Evolutionary conservation across 2,113 vertebrate genomes (phyloP).

Genomic region (Gila orcuttii): DNA sequence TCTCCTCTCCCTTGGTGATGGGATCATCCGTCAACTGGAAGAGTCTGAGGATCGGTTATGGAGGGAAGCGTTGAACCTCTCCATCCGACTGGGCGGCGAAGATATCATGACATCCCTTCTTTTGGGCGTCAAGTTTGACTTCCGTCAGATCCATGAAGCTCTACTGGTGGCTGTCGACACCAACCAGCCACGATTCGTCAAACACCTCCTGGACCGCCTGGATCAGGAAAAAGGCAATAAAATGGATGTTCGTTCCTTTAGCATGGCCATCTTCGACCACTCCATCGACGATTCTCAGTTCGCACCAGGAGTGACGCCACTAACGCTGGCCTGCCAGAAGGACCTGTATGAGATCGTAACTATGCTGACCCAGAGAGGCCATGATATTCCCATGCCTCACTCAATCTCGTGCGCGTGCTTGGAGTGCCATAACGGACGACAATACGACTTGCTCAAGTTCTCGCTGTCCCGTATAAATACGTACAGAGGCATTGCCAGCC

Average conservation of each 20-base stretch:
- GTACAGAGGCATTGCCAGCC: constrained; percentile 85
- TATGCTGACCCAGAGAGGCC: constrained; percentile 85
- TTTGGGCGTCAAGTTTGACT: constrained; percentile 85
- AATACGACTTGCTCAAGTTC: constrained; percentile 87
- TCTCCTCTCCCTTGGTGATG: constrained; percentile 75
- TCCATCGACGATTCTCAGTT: constrained; percentile 88
- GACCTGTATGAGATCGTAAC: constrained; percentile 86
- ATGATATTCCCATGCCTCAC: constrained; percentile 81
- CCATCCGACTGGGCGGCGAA: constrained; percentile 81
- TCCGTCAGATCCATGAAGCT: constrained; percentile 87
- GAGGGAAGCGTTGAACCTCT: constrained; percentile 87
- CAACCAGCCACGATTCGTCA: constrained; percentile 82
- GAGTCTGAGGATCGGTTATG: constrained; percentile 84
- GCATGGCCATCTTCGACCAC: constrained; percentile 85
- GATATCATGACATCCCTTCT: constrained; percentile 78
- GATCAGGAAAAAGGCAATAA: constrained; percentile 87
- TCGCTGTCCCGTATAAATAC: constrained; percentile 90
- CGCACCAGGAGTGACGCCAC: constrained; percentile 85
- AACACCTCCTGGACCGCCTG: constrained; percentile 80
- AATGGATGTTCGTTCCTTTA: constrained; percentile 87
- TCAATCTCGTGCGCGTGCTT: constrained; percentile 84
- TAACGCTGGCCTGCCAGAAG: constrained; percentile 87
- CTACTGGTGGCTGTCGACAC: constrained; percentile 86
- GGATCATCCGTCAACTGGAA: constrained; percentile 82
- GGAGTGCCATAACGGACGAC: constrained; percentile 84